Evolutionary conservation across 2,888 invertebrate genomes (phyloP).

Genomic region (Aricia artaxerxes): DNA sequence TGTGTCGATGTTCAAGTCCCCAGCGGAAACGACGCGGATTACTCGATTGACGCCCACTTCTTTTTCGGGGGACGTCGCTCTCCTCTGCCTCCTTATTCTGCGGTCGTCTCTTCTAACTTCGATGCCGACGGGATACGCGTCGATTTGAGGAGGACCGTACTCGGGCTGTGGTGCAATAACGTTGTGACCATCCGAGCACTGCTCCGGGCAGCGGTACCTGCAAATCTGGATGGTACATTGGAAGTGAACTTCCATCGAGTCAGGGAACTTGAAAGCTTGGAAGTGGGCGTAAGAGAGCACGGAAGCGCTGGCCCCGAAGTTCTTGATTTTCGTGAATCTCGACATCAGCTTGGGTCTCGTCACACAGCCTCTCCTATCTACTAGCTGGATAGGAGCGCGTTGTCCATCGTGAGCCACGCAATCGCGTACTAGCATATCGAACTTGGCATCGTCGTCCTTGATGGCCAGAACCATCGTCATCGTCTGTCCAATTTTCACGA

Average conservation of each 20-base stretch:
- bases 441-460: conserved; percentile 96
- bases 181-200: conserved; percentile 86
- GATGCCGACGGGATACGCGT: conserved; percentile 78
- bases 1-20: conserved; percentile 90
- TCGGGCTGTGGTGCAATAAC: conserved; percentile 81
- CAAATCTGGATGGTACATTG: conserved; percentile 97
- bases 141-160: conserved; percentile 86
- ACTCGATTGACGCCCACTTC: conserved; percentile 94
- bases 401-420: conserved; percentile 97
- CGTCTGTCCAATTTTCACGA: conserved; percentile 96
- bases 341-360: conserved; percentile 96
- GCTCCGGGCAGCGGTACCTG: conserved; percentile 95
- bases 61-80: conserved; percentile 84
- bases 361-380: conserved; percentile 95
- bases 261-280: conserved; percentile 97
- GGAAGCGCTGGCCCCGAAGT: conserved; percentile 95
- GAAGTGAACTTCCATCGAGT: conserved; percentile 98
- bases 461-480: conserved; percentile 98
- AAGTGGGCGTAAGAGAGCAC: conserved; percentile 95
- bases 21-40: conserved; percentile 94
- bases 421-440: conserved; percentile 96
- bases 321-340: conserved; percentile 95
- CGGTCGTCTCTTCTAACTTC: conserved; percentile 88
- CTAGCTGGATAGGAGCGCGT: conserved; percentile 94
- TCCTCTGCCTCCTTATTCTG: conserved; percentile 83